Evolutionary conservation across 2,888 invertebrate species (phyloP), one percentile per base, ranked within the genome.

Genomic region (Syritta pipiens): DNA sequence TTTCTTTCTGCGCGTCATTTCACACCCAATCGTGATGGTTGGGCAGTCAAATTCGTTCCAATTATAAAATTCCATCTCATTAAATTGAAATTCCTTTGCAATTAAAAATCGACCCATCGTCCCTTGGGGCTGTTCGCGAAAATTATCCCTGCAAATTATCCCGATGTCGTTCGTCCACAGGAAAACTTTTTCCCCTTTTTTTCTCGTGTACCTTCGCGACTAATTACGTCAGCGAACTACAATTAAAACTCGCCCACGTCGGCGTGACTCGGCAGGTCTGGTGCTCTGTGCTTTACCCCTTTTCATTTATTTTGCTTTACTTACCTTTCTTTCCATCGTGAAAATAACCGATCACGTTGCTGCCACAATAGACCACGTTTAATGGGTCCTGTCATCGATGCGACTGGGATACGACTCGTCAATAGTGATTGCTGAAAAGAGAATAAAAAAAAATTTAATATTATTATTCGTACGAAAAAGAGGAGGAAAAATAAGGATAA

Each of bases 351-450:
- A 86, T 92, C 92, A 71, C 92, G 87, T 84, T 92, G 92, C 85
- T 92, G 92, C 91, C 92, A 92, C 69, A 92, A 88, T 48, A 92
- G 89, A 71, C 92, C 92, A 65, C 91, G 90, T 86, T 92, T 92
- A 85, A 92, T 91, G 81, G 92, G 92, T 83, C 91, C 91, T 77
- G 88, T 88, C 88, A 89, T 89, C 74, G 89, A 88, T 84, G 88
- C 90, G 87, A 86, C 89, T 83, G 86, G 90, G 87, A 88, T 87
- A 67, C 88, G 86, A 71, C 89, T 89, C 48, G 87, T 87, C 37
- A 89, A 82, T 81, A 88, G 83, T 49, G 88, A 87, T 86, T 89
- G 88, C 88, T 89, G 84, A 57, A 79, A 77, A 44, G 12, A 4
- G 17, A 7, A 32, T 7, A 28, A 28, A 28, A 28, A 24, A 14